Evolutionary conservation across 2,113 vertebrate species (phyloP), one percentile per base, ranked within the genome.

Genomic region (Myiopsitta monachus): DNA sequence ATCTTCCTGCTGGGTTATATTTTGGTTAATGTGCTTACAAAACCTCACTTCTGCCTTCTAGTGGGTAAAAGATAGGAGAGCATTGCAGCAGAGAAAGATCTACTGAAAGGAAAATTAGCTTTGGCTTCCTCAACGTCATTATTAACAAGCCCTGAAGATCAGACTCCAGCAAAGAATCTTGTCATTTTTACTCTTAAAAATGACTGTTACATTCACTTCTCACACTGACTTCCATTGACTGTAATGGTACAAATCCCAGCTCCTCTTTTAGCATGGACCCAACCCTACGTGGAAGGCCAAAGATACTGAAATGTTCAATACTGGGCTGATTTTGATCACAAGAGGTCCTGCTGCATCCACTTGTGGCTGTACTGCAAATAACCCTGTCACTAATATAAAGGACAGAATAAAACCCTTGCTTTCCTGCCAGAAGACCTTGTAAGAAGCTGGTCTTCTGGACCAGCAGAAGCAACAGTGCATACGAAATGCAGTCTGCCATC

Each of bases 1-100:
- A 97, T 93, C 96, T 95, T 88, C 83, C 67, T 47, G 92, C 79
- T 85, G 96, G 92, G 82, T 89, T 72, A 46, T 87, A 81, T 80
- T 96, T 96, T 93, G 81, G 94, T 94, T 81, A 91, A 83, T 17
- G 27, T 4, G 9, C 87, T 96, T 79, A 47, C 61, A 89, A 96
- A 97, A 95, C 54, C 75, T 92, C 96, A 33, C 47, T 90, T 88
- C 87, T 97, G 91, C 95, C 95, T 93, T 95, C 94, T 95, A 77
- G 90, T 89, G 97, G 96, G 77, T 88, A 55, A 47, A 86, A 92
- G 87, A 69, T 55, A 88, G 72, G 78, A 91, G 41, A 94, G 78
- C 85, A 76, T 77, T 5, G 95, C 93, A 82, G 55, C 85, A 68
- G 59, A 82, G 28, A 21, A 18, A 43, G 69, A 47, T 14, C 13